Percentiles rank a stretch among this genome's conserved stretches.
Evolutionary conservation across 2,888 invertebrate species (phyloP).

Genomic region (Callyntrura sp.): DNA sequence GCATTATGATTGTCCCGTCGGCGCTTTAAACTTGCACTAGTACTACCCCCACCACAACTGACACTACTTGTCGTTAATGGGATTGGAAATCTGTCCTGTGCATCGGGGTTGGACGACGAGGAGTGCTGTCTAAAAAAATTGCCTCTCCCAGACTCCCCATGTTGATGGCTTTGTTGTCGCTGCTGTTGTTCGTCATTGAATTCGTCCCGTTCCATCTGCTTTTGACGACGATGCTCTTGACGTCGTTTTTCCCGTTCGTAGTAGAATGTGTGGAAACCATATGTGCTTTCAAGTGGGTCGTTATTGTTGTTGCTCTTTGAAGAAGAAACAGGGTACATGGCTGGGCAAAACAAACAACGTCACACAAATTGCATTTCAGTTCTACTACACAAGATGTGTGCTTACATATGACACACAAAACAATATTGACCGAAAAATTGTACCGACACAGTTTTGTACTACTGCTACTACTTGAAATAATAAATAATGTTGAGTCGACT

Average conservation of each 20-base stretch:
- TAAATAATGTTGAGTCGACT: too few species aligned
- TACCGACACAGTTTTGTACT: too few species aligned
- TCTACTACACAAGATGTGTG: too few species aligned
- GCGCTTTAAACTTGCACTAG: conserved; percentile 70
- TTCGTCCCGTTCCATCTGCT: conserved; percentile 71
- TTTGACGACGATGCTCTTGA: conserved; percentile 76
- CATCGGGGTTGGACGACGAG: conserved; percentile 21
- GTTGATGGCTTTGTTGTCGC: conserved; percentile 20
- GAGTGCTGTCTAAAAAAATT: conserved; percentile 68
- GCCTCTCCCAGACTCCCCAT: conserved; percentile 22
- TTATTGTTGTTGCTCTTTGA: conserved; percentile 36
- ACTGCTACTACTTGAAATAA: too few species aligned
- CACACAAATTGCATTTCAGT: too few species aligned
- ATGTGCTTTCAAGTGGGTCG: conserved; percentile 71
- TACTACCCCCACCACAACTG: conserved; percentile 59
- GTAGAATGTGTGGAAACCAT: conserved; percentile 92
- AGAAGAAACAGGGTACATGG: conserved; percentile 60
- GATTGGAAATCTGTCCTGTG: conserved; percentile 60
- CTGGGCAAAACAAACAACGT: conserved; percentile 51
- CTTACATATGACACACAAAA: too few species aligned
- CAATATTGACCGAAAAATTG: too few species aligned
- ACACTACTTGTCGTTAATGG: conserved; percentile 69
- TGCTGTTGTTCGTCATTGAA: conserved; percentile 61
- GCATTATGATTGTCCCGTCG: conserved; percentile 58
- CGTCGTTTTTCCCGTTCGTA: conserved; percentile 84